Evolutionary conservation across 1,140 invertebrate species (phyloP).

Genomic region (Acromyrmex charruanus): DNA sequence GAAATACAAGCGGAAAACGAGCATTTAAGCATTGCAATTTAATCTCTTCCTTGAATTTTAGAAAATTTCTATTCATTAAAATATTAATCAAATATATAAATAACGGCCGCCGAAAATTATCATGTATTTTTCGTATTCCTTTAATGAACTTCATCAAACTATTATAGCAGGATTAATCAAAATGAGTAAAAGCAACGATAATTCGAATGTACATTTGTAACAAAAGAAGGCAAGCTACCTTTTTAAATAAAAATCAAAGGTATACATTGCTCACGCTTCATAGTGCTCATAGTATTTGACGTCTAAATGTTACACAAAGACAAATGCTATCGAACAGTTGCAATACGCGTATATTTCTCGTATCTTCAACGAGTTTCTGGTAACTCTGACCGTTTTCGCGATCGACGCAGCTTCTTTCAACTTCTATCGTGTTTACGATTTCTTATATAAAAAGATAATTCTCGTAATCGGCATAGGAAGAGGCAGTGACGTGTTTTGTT

Average conservation of each 20-base stretch:
- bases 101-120: not conserved
- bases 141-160: not conserved
- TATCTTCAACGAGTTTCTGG: slow-evolving; percentile 38
- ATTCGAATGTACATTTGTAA: not conserved
- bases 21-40: slow-evolving; percentile 24
- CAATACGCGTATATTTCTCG: not conserved
- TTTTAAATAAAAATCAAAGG: slow-evolving; percentile 14
- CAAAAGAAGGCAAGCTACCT: not conserved
- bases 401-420: slow-evolving; percentile 8
- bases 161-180: not conserved
- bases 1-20: slow-evolving; percentile 30
- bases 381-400: slow-evolving; percentile 50
- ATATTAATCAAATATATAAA: not conserved
- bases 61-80: slow-evolving; percentile 4
- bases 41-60: not conserved
- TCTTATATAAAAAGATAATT: slow-evolving; percentile 89
- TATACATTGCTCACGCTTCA: slow-evolving; percentile 23
- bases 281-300: slow-evolving; percentile 18
- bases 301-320: slow-evolving; percentile 24
- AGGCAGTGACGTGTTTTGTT: slow-evolving; percentile 82
- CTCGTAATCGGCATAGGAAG: slow-evolving; percentile 88
- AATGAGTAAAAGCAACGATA: not conserved
- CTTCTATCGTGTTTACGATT: slow-evolving; percentile 6
- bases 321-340: slow-evolving; percentile 7
- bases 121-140: not conserved